Evolutionary conservation across 2,113 vertebrate species (phyloP).

Genomic region (Malurus elegans): DNA sequence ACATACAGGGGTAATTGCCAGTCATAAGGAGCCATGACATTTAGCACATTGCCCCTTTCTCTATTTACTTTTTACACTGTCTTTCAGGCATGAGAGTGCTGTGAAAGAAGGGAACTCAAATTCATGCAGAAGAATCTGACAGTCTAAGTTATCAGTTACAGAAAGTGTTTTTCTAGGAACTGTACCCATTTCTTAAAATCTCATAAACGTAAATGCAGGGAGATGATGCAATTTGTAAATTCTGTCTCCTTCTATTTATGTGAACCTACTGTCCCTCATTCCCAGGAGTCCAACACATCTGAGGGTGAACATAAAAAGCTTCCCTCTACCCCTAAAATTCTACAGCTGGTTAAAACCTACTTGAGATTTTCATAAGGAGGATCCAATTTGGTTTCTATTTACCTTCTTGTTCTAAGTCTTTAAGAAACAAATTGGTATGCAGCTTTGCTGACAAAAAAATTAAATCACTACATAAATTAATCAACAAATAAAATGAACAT

Average conservation of each 20-base stretch:
- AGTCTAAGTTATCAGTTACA: background rate
- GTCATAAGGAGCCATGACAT: rapidly evolving
- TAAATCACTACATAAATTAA: constrained; percentile 20
- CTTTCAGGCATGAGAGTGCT: background rate
- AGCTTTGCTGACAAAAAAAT: background rate
- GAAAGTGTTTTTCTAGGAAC: background rate
- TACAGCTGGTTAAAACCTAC: background rate
- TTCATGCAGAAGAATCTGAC: background rate
- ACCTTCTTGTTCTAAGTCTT: background rate
- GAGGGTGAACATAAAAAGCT: background rate
- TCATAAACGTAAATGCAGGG: background rate
- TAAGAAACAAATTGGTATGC: background rate
- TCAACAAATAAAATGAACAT: background rate
- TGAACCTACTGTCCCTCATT: background rate
- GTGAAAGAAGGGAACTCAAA: background rate
- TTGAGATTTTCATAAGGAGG: background rate
- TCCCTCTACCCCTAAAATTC: background rate
- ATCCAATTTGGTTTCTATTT: background rate
- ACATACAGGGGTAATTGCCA: rapidly evolving
- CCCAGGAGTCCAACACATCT: background rate
- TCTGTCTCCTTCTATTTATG: background rate
- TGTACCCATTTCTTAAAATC: background rate
- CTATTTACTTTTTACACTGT: background rate
- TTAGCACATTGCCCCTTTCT: background rate
- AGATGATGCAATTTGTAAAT: background rate